Base-by-base conservation (phyloP, 2,888 invertebrate genomes). In the Drosophila stalkeri region DNA sequence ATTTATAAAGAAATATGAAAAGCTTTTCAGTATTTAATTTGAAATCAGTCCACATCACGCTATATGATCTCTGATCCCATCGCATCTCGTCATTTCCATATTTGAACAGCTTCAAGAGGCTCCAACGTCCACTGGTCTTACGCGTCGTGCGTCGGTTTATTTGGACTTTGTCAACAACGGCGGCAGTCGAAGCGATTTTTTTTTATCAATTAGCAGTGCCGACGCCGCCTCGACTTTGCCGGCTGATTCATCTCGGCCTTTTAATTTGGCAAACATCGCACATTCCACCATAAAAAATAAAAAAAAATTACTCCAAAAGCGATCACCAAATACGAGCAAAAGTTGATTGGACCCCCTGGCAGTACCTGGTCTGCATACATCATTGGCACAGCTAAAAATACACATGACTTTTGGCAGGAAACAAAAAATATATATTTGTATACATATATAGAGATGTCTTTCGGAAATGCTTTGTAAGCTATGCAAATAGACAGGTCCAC, bases 231-330 rank as follows among this genome's bases (percentile, higher is more conserved):
- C 62, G 18, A 49, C 64, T 63, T n/a, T 12, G 41, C 20, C 47
- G 56, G 20, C 74, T 85, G 86, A 85, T 64, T 86, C 86, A 86
- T 75, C 72, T 51, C 65, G 61, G 71, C 55, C 49, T 64, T 74
- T 75, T 75, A 46, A 73, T 73, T 86, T 80, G 73, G 74, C 80
- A 86, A 86, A 80, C 85, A 82, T 59, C 68, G 74, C 86, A 85
- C 85, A 86, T 85, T 80, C 81, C 82, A 52, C 68, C 51, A 70
- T 75, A 72, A 80, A 74, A 64, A 35, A 33, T n/a, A 23, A 23
- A 23, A 23, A 8, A 57, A 44, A 44, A 44, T 49, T 75, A 74
- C 71, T 76, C 60, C 64, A 70, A 70, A 71, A 68, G 62, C 47
- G 63, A 64, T 79, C 70, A 66, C 82, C 84, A 86, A 86, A 80